Percentiles rank a stretch among this genome's conserved stretches.
Conservation (phyloP, 2,113 vertebrate genomes). For the Oophaga pumilio region DNA sequence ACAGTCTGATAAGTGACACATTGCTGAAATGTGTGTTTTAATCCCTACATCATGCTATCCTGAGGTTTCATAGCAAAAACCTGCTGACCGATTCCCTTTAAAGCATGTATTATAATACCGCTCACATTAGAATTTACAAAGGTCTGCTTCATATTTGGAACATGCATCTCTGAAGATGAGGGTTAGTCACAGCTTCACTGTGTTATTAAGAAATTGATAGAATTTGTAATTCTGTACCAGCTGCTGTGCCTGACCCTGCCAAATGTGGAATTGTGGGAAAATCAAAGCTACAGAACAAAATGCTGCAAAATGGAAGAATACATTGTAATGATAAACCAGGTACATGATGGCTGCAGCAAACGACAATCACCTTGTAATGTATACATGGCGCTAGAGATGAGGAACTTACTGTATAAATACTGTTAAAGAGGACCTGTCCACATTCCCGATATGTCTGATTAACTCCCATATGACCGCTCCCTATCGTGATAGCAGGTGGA, state of each 20-base stretch:
- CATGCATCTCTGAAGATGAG: background rate
- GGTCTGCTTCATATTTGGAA: background rate
- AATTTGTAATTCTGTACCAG: background rate
- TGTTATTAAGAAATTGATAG: background rate
- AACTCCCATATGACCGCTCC: too few species aligned
- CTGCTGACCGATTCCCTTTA: too few species aligned
- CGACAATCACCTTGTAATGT: background rate
- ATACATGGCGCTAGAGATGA: background rate
- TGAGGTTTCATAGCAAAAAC: too few species aligned
- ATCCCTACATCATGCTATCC: too few species aligned
- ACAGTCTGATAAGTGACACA: too few species aligned
- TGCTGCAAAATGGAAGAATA: background rate
- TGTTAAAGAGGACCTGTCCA: too few species aligned
- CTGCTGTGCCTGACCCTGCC: background rate
- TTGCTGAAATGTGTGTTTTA: too few species aligned
- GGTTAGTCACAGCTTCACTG: background rate
- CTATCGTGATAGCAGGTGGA: too few species aligned
- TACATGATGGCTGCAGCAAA: background rate
- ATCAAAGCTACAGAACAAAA: background rate
- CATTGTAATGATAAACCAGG: background rate
- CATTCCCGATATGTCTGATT: too few species aligned
- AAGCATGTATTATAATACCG: background rate
- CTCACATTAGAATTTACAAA: background rate
- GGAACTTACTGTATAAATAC: background rate
- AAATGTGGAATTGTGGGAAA: background rate